Evolutionary conservation across 1,140 invertebrate genomes (phyloP).

Genomic region (Macrosteles quadrilineatus): DNA sequence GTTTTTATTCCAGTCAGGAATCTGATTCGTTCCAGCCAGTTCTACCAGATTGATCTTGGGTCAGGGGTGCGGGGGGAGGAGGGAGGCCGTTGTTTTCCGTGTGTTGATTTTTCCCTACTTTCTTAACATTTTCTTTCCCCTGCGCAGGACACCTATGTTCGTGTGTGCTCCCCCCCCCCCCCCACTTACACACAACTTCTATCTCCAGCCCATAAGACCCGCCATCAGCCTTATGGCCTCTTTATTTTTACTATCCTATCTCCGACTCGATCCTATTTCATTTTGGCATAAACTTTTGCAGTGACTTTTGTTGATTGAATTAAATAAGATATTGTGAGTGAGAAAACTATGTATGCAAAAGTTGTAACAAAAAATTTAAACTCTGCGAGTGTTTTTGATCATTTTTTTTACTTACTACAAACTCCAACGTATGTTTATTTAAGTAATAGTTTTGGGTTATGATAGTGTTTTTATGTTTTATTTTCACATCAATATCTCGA

Average conservation of each 20-base stretch:
- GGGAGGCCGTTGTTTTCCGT: background rate
- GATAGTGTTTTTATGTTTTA: too few species aligned
- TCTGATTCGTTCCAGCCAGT: background rate
- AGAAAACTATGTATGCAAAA: too few species aligned
- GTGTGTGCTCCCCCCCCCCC: background rate
- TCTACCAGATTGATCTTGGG: background rate
- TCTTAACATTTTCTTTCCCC: constrained; percentile 1
- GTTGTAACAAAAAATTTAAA: too few species aligned
- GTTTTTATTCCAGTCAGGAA: too few species aligned
- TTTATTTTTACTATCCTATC: background rate
- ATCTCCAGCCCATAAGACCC: background rate
- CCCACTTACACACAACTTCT: background rate
- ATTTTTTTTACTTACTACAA: too few species aligned
- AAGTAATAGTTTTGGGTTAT: too few species aligned
- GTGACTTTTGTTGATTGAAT: too few species aligned
- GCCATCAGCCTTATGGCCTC: background rate
- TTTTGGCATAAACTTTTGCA: background rate
- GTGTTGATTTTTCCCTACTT: constrained; percentile 7
- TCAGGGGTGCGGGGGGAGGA: background rate
- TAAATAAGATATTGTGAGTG: too few species aligned
- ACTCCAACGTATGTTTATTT: too few species aligned
- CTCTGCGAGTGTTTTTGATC: too few species aligned
- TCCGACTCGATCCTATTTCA: background rate
- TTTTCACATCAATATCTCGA: too few species aligned
- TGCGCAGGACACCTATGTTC: background rate